Conservation (phyloP, 2,888 invertebrate species). For the Perizoma flavofasciatum region DNA sequence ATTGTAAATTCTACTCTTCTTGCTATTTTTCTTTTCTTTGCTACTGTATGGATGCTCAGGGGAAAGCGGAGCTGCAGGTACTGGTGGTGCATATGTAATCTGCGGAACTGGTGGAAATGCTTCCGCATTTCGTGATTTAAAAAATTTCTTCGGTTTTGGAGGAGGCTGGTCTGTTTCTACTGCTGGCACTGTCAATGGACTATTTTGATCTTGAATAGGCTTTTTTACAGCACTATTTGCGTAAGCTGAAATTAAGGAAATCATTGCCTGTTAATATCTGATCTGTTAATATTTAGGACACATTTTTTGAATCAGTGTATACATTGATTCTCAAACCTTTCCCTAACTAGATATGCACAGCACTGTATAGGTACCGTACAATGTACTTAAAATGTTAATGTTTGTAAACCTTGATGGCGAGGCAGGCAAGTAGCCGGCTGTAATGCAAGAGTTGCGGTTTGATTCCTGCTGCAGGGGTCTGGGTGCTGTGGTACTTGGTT, state of each 20-base stretch:
- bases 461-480: not conserved
- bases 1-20: conserved; percentile 67
- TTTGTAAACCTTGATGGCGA: too few relatives aligned
- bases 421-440: too few relatives aligned
- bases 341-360: too few relatives aligned
- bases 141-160: conserved; percentile 94
- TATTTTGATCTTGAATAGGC: conserved; percentile 80
- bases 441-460: too few relatives aligned
- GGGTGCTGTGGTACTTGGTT: too few relatives aligned
- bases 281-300: too few relatives aligned
- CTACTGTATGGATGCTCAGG: conserved; percentile 73
- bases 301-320: too few relatives aligned
- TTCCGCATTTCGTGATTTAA: conserved; percentile 92
- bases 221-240: conserved; percentile 70
- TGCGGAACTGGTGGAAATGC: conserved; percentile 82
- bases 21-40: conserved; percentile 70
- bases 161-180: conserved; percentile 80
- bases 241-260: conserved; percentile 67
- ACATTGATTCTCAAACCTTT: too few relatives aligned
- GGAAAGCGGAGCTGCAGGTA: conserved; percentile 72
- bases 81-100: conserved; percentile 79
- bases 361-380: too few relatives aligned
- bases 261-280: not conserved
- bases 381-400: too few relatives aligned
- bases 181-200: conserved; percentile 80